phyloP scores from a whole-genome alignment of 2,113 vertebrate genomes.

The Glaucidium brasilianum region DNA sequence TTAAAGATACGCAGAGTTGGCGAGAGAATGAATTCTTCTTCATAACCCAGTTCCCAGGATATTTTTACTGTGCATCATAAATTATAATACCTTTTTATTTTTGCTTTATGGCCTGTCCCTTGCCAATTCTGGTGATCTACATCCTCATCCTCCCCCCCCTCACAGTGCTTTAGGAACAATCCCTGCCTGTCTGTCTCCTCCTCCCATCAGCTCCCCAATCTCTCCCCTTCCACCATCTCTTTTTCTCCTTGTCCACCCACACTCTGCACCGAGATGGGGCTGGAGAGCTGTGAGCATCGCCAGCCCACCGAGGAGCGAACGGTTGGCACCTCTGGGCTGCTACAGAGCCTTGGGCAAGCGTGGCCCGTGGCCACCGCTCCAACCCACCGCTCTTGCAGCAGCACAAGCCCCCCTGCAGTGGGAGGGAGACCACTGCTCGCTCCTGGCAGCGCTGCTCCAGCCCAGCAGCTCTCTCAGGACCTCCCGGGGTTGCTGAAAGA shows the following conservation, averaged over 20 bases:
- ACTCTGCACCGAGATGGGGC: neutral
- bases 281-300: neutral
- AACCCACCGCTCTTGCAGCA: neutral
- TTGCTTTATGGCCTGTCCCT: constrained; percentile 70
- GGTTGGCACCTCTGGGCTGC: neutral
- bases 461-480: neutral
- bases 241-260: neutral
- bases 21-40: constrained; percentile 44
- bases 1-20: constrained; percentile 4
- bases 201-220: neutral
- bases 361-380: rapidly evolving
- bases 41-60: constrained; percentile 27
- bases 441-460: neutral
- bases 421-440: neutral
- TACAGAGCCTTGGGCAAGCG: neutral
- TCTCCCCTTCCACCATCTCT: neutral
- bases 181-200: neutral
- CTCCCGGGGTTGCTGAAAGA: neutral
- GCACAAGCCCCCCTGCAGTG: neutral
- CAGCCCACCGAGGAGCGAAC: rapidly evolving
- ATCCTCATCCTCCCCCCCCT: neutral
- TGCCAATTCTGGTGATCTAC: constrained; percentile 58
- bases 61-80: constrained; percentile 64
- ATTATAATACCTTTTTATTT: constrained; percentile 70
- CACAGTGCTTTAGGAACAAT: constrained; percentile 13